Evolutionary conservation across 2,797 vertebrate genomes (phyloP), one percentile per base, ranked within the genome.

Genomic region (Mycteria americana): DNA sequence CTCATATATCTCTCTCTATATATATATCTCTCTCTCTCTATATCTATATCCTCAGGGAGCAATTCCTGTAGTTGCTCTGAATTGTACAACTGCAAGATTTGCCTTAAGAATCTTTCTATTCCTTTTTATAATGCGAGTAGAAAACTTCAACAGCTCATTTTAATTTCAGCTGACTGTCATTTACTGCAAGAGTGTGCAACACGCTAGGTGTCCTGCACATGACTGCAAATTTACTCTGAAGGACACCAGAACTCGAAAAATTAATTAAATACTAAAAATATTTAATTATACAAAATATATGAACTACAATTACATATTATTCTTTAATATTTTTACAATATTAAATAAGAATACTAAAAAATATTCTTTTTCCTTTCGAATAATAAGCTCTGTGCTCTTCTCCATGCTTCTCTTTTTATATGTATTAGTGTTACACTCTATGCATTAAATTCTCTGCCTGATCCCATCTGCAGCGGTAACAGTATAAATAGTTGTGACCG

Each of bases 181-280:
- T 50, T 21, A 10, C 60, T n/a, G 25, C 31, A 13, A 31, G 28
- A 0, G 0, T 3, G 9, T 4, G 22, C 18, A 31, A 22, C 13
- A 1, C 1, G 17, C 45, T 9, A 17, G 5, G n/a, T 23, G 33
- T 17, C 28, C 39, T 22, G 25, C n/a, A 33, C 3, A 2, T 2
- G 56, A 21, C 46, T 17, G 11, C 24, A 43, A 11, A 9, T 4
- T 10, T 63, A 25, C 23, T 35, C 54, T 37, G 35, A 63, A n/a
- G 41, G 76, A 33, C 67, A 78, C 5, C 37, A 72, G 33, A 46
- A 37, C 43, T 10, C 27, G 24, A 31, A 33, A 64, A 21, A 62
- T 19, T 6, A 13, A 54, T 50, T 11, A 22, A 28, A 39, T 24
- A 31, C 22, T 8, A 33, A 35, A 64, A 23, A 53, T 8, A 50